These are phyloP conservation scores for Oncorhynchus keta DNA, from an alignment of 2,113 vertebrate species.

Conservation along the genomic window DNA sequence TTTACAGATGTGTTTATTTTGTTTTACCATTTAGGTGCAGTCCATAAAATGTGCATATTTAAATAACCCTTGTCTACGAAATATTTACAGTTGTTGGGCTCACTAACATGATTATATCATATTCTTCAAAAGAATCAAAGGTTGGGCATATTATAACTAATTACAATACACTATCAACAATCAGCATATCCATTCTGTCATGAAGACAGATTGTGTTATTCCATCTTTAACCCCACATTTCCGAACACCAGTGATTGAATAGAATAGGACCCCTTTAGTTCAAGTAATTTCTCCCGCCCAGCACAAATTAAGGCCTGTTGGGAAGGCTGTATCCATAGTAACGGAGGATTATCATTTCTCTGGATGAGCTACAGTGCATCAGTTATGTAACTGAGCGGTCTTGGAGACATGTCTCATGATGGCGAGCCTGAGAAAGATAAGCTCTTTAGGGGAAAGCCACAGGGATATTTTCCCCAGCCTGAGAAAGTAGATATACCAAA, in stretches of 20 bases:
- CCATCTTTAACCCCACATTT: neutral
- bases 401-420: constrained; percentile 53
- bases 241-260: neutral
- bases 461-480: neutral
- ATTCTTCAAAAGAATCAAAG: too few species aligned
- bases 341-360: constrained; percentile 64
- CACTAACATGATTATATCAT: too few species aligned
- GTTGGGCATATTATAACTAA: too few species aligned
- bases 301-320: constrained; percentile 44
- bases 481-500: constrained; percentile 2
- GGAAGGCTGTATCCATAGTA: constrained; percentile 65
- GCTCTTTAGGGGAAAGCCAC: constrained; percentile 25
- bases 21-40: too few species aligned
- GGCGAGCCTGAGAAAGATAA: constrained; percentile 34
- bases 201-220: neutral
- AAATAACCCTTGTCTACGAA: too few species aligned
- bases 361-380: constrained; percentile 46
- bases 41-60: too few species aligned
- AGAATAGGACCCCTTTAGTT: neutral
- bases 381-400: constrained; percentile 57
- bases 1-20: too few species aligned
- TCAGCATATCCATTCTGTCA: neutral
- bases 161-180: too few species aligned
- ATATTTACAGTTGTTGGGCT: too few species aligned
- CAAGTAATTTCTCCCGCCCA: constrained; percentile 2